Percentiles rank a stretch among this genome's conserved stretches.
Evolutionary conservation across 2,797 vertebrate genomes (phyloP).

Genomic region (Enteromius thamalakanensis): DNA sequence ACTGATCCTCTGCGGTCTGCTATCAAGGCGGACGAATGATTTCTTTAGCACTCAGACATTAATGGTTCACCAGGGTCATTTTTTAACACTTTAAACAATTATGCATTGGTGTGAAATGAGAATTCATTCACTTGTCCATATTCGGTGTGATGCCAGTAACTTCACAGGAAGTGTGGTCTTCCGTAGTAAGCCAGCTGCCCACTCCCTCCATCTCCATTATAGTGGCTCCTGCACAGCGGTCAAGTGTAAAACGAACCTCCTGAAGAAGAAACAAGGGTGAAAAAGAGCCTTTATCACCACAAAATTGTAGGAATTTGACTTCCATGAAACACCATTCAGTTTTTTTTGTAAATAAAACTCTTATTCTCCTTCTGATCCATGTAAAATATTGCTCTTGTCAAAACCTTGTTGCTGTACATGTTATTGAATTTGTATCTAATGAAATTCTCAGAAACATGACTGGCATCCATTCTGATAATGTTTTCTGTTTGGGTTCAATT

Average conservation of each 20-base stretch:
- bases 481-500: not conserved
- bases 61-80: not conserved
- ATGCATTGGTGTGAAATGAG: not conserved
- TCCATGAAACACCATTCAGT: not conserved
- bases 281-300: not conserved
- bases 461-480: not conserved
- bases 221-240: conserved; percentile 78
- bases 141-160: conserved; percentile 78
- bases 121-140: conserved; percentile 73
- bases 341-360: not conserved
- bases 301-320: not conserved
- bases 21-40: not conserved
- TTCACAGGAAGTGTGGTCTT: conserved; percentile 85
- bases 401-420: not conserved
- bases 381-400: not conserved
- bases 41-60: not conserved
- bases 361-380: not conserved
- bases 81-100: conserved; percentile 6
- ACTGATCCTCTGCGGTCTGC: not conserved
- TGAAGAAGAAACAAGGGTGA: conserved; percentile 53
- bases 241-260: conserved; percentile 85
- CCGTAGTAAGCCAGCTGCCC: conserved; percentile 82
- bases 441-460: not conserved
- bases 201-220: conserved; percentile 84
- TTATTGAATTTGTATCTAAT: not conserved